phyloP scores from a whole-genome alignment of 2,113 vertebrate genomes.

The Myxocyprinus asiaticus region DNA sequence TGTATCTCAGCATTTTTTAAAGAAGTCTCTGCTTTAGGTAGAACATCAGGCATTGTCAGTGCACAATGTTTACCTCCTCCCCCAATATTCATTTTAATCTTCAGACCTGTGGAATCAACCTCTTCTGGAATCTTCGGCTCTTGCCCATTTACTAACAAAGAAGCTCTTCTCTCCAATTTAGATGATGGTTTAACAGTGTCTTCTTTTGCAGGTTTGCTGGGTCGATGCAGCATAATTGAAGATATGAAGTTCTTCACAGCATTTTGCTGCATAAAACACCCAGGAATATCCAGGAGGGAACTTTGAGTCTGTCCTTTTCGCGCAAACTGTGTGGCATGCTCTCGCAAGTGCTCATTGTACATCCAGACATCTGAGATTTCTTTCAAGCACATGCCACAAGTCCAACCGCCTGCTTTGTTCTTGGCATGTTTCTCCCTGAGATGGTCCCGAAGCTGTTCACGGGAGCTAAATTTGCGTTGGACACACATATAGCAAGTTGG shows the following conservation, averaged over 20 bases:
- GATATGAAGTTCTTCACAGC: slow-evolving; percentile 85
- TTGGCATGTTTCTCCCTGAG: slow-evolving; percentile 91
- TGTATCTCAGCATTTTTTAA: slow-evolving; percentile 82
- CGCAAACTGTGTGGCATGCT: slow-evolving; percentile 92
- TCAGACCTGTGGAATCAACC: slow-evolving; percentile 63
- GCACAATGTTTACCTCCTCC: slow-evolving; percentile 63
- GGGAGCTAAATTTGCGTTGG: slow-evolving; percentile 92
- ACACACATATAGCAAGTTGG: slow-evolving; percentile 99
- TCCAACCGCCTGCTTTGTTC: slow-evolving; percentile 90
- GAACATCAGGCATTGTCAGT: slow-evolving; percentile 70
- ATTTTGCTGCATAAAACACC: slow-evolving; percentile 78
- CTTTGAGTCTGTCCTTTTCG: slow-evolving; percentile 86
- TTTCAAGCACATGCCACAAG: slow-evolving; percentile 96
- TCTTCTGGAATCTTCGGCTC: slow-evolving; percentile 64
- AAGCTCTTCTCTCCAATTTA: slow-evolving; percentile 66
- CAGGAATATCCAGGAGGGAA: slow-evolving; percentile 78
- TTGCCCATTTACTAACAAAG: slow-evolving; percentile 55
- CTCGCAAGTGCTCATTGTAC: slow-evolving; percentile 95
- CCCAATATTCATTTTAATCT: slow-evolving; percentile 64
- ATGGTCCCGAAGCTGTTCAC: slow-evolving; percentile 91
- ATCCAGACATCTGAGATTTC: slow-evolving; percentile 95
- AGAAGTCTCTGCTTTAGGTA: slow-evolving; percentile 69
- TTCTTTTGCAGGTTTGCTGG: slow-evolving; percentile 70
- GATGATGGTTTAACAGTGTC: slow-evolving; percentile 60
- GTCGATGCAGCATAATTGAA: slow-evolving; percentile 81